Conservation (phyloP, 2,113 vertebrate genomes). For the Pampusana beccarii region DNA sequence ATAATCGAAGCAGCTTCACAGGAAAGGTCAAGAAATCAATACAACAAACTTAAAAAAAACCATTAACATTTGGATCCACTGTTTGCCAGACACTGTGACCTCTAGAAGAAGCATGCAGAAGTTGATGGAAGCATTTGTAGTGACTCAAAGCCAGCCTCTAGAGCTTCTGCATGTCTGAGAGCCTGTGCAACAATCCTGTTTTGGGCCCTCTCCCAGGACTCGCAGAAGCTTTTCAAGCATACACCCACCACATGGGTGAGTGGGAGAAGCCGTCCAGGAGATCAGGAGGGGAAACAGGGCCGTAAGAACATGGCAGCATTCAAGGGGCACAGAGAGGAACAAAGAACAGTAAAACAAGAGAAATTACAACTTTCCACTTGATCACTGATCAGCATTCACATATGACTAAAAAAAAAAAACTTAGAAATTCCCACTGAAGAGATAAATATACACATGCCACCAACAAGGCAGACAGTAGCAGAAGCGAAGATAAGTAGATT, state of each 20-base stretch:
- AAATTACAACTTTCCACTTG: neutral
- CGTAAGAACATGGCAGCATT: neutral
- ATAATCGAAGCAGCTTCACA: neutral
- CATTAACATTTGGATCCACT: neutral
- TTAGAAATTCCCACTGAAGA: neutral
- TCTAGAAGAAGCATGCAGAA: neutral
- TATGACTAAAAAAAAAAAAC: neutral
- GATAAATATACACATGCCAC: neutral
- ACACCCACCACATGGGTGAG: rapidly evolving
- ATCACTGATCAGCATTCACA: neutral
- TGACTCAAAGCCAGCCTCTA: neutral
- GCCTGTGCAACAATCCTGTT: neutral
- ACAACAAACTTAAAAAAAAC: neutral
- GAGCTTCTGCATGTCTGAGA: neutral
- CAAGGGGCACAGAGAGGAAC: neutral
- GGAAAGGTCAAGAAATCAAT: neutral
- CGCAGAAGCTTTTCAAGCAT: neutral
- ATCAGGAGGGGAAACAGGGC: neutral
- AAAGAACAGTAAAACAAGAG: neutral
- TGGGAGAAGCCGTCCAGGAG: neutral
- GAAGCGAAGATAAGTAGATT: neutral
- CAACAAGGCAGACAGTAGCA: neutral
- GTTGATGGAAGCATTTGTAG: neutral
- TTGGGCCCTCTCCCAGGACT: neutral
- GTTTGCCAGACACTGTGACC: neutral